A percentile compares a stretch with the other conserved stretches of the same genome.
Evolutionary conservation across 2,888 invertebrate species (phyloP).

Genomic region (Danaus chrysippus): DNA sequence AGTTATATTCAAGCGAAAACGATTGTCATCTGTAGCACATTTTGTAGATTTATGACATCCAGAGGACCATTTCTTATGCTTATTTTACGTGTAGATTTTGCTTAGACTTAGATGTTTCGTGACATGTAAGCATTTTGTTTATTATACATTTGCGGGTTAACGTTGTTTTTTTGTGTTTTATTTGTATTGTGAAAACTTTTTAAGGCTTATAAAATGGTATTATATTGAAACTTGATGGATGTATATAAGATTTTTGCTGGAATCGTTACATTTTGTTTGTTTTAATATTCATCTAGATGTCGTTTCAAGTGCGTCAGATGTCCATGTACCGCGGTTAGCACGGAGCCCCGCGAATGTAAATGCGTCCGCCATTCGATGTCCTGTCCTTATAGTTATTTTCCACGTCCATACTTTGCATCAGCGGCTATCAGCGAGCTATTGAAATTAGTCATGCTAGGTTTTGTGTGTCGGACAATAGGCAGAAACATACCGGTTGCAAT

Average conservation of each 20-base stretch:
- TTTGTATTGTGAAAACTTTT: too few species aligned
- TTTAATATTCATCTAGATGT: background rate
- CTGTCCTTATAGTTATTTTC: slow-evolving; percentile 28
- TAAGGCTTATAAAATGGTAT: too few species aligned
- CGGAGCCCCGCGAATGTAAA: slow-evolving; percentile 33
- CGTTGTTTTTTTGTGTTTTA: background rate
- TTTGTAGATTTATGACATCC: background rate
- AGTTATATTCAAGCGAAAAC: slow-evolving; percentile 3
- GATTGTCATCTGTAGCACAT: slow-evolving; percentile 7
- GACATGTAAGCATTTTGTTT: slow-evolving; percentile 1
- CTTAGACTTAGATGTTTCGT: background rate
- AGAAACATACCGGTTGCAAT: too few species aligned
- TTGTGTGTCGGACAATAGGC: background rate
- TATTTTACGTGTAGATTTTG: slow-evolving; percentile 6
- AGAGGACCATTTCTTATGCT: slow-evolving; percentile 8
- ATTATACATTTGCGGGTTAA: background rate
- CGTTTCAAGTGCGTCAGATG: slow-evolving; percentile 7
- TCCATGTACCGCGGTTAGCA: slow-evolving; percentile 27
- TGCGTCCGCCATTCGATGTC: slow-evolving; percentile 29
- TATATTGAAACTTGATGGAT: too few species aligned
- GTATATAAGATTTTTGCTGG: background rate
- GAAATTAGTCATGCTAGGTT: slow-evolving; percentile 17
- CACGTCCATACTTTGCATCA: slow-evolving; percentile 16
- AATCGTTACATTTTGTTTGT: background rate
- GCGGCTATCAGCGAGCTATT: slow-evolving; percentile 18